phyloP scores from a whole-genome alignment of 2,797 vertebrate species.

The Clarias platycephalus region DNA sequence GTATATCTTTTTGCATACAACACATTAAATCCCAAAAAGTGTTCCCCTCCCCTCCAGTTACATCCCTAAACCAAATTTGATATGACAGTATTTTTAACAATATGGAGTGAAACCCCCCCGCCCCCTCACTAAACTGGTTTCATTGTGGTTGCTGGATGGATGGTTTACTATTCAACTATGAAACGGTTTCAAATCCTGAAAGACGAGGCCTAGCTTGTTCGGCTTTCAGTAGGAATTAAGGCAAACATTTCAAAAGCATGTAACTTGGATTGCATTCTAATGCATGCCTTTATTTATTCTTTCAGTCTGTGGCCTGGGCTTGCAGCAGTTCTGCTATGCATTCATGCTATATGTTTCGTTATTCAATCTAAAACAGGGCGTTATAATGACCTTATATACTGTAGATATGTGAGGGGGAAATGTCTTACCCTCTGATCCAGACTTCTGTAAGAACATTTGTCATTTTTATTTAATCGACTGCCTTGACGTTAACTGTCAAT shows the following conservation, averaged over 20 bases:
- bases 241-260: conserved; percentile 59
- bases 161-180: conserved; percentile 49
- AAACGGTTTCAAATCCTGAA: conserved; percentile 58
- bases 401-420: background rate
- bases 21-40: background rate
- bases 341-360: conserved; percentile 1
- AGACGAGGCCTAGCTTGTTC: conserved; percentile 54
- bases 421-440: background rate
- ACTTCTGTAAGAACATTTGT: background rate
- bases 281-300: conserved; percentile 62
- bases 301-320: conserved; percentile 56
- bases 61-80: background rate
- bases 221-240: conserved; percentile 57
- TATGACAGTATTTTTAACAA: background rate
- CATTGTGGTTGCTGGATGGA: conserved; percentile 20
- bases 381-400: background rate
- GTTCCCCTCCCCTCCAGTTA: no score
- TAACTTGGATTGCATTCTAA: conserved; percentile 61
- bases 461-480: background rate
- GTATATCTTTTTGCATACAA: background rate
- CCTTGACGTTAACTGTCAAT: background rate
- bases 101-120: conserved; percentile 5
- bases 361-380: background rate
- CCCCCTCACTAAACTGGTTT: conserved; percentile 3
- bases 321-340: conserved; percentile 7